Base-by-base conservation (phyloP, 2,113 vertebrate genomes). In the Rhynchomys soricoides region DNA sequence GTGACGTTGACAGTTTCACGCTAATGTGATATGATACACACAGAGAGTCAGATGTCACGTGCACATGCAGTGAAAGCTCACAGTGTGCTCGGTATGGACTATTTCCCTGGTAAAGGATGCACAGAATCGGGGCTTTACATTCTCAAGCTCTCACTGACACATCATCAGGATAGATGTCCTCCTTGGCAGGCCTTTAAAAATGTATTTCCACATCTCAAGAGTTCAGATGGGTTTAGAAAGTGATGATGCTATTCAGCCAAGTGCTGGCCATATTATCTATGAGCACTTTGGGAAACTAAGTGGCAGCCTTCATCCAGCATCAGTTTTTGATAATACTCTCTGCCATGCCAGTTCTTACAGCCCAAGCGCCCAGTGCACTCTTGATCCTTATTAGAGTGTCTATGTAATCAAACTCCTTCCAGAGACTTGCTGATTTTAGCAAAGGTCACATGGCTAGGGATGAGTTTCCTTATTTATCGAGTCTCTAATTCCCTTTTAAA, bases 401-500 rank as follows among this genome's bases (percentile, higher is more conserved):
- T 77, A 89, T 86, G 75, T 89, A 73, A 70, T 17, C 82, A 43
- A 89, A 29, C 31, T 52, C 92, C 71, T 81, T 87, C 50, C 7
- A 68, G 68, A 93, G 19, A 29, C 26, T 34, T 81, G 29, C 45
- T 95, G 86, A 57, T 89, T 96, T 93, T 59, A 95, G 70, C 78
- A 83, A 91, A 96, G 50, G n/a, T 85, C 93, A 55, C 26, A 2
- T 9, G 79, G 43, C n/a, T 96, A 89, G 48, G 24, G 21, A 87
- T 68, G 64, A 89, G 50, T 93, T 93, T 83, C 40, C 34, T 89
- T 96, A 90, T 96, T 97, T 96, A 90, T 79, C 3, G 24, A 52
- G 31, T 92, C 73, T 94, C 87, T 95, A 82, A 97, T 95, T 96
- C 52, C 71, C 87, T 93, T 94, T 79, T 70, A 24, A 92, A 90